These are phyloP conservation scores for Carapus acus DNA, from an alignment of 2,797 vertebrate species.

Conservation along the genomic window DNA sequence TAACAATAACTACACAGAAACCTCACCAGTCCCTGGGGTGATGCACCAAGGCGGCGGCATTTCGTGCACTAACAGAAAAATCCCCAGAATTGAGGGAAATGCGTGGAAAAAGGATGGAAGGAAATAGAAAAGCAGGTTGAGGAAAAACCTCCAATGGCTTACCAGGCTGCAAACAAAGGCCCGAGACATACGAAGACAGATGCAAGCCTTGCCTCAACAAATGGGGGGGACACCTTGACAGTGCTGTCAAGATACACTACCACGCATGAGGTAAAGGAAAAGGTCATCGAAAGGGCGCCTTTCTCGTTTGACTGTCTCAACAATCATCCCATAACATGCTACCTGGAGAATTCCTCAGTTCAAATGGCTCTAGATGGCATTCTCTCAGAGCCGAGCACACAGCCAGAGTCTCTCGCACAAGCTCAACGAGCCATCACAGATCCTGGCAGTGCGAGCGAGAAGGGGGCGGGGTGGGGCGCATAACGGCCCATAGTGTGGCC, in stretches of 20 bases:
- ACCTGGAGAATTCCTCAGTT: constrained; percentile 47
- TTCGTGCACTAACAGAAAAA: constrained; percentile 16
- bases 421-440: constrained; percentile 45
- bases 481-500: constrained; percentile 9
- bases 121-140: constrained; percentile 5
- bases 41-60: constrained; percentile 15
- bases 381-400: constrained; percentile 39
- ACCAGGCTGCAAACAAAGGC: constrained; percentile 7
- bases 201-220: constrained; percentile 28
- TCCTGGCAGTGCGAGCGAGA: constrained; percentile 24
- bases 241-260: constrained; percentile 32
- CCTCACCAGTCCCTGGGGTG: constrained; percentile 14
- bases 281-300: constrained; percentile 57
- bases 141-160: constrained; percentile 13
- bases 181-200: constrained; percentile 16
- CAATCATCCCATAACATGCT: constrained; percentile 52
- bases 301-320: constrained; percentile 56
- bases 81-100: too few relatives aligned
- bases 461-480: constrained; percentile 36
- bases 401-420: constrained; percentile 18
- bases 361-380: constrained; percentile 36
- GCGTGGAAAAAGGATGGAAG: constrained; percentile 4
- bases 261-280: constrained; percentile 35
- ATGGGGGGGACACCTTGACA: constrained; percentile 39
- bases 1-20: constrained; percentile 26